Evolutionary conservation across 2,888 invertebrate species (phyloP), one percentile per base, ranked within the genome.

Genomic region (Oxyteleia sp.): DNA sequence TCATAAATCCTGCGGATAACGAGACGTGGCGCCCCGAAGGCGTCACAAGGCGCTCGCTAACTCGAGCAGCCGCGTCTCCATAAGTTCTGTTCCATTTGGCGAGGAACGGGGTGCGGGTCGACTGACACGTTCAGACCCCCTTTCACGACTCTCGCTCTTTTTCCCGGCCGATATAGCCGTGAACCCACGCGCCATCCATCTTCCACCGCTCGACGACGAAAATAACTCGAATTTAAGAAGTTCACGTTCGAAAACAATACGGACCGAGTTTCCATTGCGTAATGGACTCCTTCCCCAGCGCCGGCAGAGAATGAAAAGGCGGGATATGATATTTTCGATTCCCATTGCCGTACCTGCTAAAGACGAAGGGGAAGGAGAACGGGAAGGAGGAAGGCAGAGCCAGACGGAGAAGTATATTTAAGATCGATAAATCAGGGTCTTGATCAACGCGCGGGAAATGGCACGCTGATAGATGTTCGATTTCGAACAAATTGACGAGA

Each of bases 21-120:
- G 91, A 93, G 92, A 92, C 91, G 87, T 88, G 92, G 93, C 93
- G 92, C 92, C 93, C 92, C 82, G 90, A 90, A 93, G 93, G 92
- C 93, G 93, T 92, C 92, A 88, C 89, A 84, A 84, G 87, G 84
- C 87, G 87, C 86, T 90, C 87, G 87, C 88, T 86, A 87, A 88
- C 86, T 87, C 79, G 72, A 80, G 80, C 74, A 84, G 86, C 84
- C 85, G 84, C 84, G 86, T 87, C 84, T 78, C 82, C 82, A 85
- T 84, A 89, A 89, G 86, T 89, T 89, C 84, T 85, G 57, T 79
- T 80, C 84, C 83, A 85, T 75, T 87, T 87, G 85, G 76, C 82
- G 80, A 55, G 81, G 79, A 75, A 72, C 69, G 66, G 61, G 79
- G 76, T 68, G 74, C 61, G 74, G 66, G 47, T 72, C 64, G 82